Evolutionary conservation across 2,888 invertebrate species (phyloP), one percentile per base, ranked within the genome.

Genomic region (Tribolium freemani): DNA sequence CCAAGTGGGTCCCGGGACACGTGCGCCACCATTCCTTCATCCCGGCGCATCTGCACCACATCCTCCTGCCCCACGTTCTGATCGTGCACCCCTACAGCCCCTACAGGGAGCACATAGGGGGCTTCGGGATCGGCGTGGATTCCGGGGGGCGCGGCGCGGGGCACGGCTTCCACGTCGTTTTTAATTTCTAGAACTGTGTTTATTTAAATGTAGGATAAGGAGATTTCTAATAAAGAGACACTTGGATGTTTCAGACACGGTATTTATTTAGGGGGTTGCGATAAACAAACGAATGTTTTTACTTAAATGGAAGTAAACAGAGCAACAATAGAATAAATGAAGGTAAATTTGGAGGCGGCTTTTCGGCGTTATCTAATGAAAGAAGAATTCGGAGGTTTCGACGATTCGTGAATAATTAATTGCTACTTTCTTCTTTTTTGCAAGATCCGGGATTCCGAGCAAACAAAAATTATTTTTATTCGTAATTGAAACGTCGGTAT

Each of bases 71-170:
- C 6, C 73, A 73, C 26, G 58, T 50, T 0, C 56, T 79, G 16
- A 38, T 79, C 10, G 44, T 57, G 68, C 56, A 56, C 5, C 67
- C 71, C 3, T 70, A 64, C 50, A 60, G 10, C 53, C 68, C 56
- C 38, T 75, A 75, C 38, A 73, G 73, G 45, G 61, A 71, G 50
- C 77, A 75, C 57, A 63, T 75, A 44, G 80, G 80, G n/a, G 81
- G 80, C 11, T 80, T 77, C 64, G 80, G 80, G 13, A 75, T 78
- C 13, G 80, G 80, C 6, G 44, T 78, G 30, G 77, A 77, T 57
- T 70, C 66, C 66, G 79, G 79, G 3, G 81, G 81, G 5, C 76
- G 74, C 16, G 81, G 81, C n/a, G 78, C 78, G 6, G 81, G 81
- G 44, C 81, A 81, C 46, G 81, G 81, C 5, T 81, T 75, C 68